Evolutionary conservation across 2,797 vertebrate species (phyloP).

Genomic region (Ptychadena robeensis): DNA sequence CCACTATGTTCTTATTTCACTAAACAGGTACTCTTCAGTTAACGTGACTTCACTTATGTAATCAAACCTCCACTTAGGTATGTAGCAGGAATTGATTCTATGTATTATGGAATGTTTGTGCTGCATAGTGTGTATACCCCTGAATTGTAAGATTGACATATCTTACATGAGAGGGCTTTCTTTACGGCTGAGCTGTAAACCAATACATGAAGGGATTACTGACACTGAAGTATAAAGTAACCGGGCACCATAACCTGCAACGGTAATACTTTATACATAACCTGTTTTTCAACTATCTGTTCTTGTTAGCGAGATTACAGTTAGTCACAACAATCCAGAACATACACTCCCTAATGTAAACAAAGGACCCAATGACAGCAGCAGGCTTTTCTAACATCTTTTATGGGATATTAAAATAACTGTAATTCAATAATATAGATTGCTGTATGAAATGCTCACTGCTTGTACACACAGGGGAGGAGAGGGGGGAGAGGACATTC

Average conservation of each 20-base stretch:
- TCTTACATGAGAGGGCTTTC: too few species aligned
- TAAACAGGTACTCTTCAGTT: too few species aligned
- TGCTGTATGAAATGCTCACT: too few species aligned
- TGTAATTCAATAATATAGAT: not conserved
- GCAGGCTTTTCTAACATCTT: not conserved
- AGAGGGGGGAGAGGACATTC: too few species aligned
- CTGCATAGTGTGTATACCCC: too few species aligned
- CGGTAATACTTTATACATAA: not conserved
- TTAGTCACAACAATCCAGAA: not conserved
- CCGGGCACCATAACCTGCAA: not conserved
- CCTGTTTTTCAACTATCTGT: constrained; percentile 32
- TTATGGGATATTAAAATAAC: not conserved
- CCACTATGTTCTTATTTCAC: too few species aligned
- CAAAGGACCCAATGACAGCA: not conserved
- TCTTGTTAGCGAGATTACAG: not conserved
- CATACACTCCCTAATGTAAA: constrained; percentile 28
- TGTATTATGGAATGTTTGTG: too few species aligned
- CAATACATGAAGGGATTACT: not conserved
- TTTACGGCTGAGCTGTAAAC: not conserved
- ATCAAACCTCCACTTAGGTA: too few species aligned
- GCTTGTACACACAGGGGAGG: too few species aligned
- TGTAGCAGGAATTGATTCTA: too few species aligned
- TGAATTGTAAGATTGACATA: too few species aligned
- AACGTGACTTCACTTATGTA: too few species aligned
- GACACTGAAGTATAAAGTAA: not conserved